These are phyloP conservation scores for Andricus quercusramuli DNA, from an alignment of 2,888 invertebrate genomes.

Conservation along the genomic window DNA sequence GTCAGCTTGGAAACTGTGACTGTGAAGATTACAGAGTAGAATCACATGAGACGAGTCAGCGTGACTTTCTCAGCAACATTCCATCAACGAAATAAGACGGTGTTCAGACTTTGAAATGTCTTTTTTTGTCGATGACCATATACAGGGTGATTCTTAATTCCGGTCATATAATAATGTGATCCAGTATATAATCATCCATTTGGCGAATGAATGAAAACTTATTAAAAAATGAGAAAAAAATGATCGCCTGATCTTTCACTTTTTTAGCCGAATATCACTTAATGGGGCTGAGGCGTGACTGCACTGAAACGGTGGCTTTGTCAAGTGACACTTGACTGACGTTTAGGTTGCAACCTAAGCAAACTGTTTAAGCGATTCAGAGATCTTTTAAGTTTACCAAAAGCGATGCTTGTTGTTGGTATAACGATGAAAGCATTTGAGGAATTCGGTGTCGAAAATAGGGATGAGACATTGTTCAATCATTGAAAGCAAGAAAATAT, in stretches of 20 bases:
- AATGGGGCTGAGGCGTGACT: constrained; percentile 27
- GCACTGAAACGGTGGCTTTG: constrained; percentile 32
- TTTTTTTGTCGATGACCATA: neutral
- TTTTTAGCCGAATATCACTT: constrained; percentile 12
- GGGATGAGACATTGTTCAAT: neutral
- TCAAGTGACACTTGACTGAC: constrained; percentile 41
- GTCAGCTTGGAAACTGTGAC: constrained; percentile 8
- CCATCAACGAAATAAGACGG: constrained; percentile 22
- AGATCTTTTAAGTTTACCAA: constrained; percentile 28
- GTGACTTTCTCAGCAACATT: constrained; percentile 24
- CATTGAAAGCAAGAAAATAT: constrained; percentile 13
- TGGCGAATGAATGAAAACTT: neutral
- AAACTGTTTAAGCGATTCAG: constrained; percentile 31
- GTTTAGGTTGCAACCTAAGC: constrained; percentile 29
- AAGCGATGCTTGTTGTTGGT: constrained; percentile 22
- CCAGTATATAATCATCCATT: constrained; percentile 4
- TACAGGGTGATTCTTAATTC: constrained; percentile 24
- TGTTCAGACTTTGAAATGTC: constrained; percentile 8
- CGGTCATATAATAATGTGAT: constrained; percentile 21
- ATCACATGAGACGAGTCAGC: constrained; percentile 32
- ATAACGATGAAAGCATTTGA: neutral
- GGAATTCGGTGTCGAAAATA: constrained; percentile 17
- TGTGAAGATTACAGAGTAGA: constrained; percentile 9
- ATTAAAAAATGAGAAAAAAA: constrained; percentile 10
- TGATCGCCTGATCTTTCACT: neutral